phyloP scores from a whole-genome alignment of 2,113 vertebrate species.

The Trogon melanurus region DNA sequence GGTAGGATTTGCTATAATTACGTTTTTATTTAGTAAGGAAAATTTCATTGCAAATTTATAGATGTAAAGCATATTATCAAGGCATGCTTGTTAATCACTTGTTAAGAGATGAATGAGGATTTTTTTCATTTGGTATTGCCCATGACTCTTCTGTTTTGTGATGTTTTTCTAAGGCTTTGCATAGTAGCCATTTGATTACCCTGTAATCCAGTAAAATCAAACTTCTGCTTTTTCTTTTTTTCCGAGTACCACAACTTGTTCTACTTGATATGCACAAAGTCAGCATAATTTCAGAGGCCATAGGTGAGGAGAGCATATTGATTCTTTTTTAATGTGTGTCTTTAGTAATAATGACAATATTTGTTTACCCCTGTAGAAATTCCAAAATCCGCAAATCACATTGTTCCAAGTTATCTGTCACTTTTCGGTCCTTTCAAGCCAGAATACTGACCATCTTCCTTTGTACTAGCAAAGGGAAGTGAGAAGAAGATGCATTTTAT shows the following conservation, averaged over 20 bases:
- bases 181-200: neutral
- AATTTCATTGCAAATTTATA: neutral
- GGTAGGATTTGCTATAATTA: neutral
- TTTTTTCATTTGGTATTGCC: neutral
- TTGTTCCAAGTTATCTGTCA: neutral
- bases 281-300: neutral
- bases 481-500: neutral
- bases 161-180: neutral
- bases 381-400: neutral
- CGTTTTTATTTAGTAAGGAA: neutral
- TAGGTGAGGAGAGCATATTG: neutral
- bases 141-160: neutral
- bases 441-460: neutral
- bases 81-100: neutral
- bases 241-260: neutral
- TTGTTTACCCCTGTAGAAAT: neutral
- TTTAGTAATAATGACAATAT: neutral
- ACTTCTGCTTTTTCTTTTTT: neutral
- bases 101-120: neutral
- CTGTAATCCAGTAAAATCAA: neutral
- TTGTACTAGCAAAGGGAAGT: neutral
- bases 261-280: neutral
- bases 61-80: neutral
- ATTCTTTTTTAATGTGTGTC: neutral
- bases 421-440: neutral